These are phyloP conservation scores for Byasa hedistus DNA, from an alignment of 2,888 invertebrate species.

Conservation along the genomic window DNA sequence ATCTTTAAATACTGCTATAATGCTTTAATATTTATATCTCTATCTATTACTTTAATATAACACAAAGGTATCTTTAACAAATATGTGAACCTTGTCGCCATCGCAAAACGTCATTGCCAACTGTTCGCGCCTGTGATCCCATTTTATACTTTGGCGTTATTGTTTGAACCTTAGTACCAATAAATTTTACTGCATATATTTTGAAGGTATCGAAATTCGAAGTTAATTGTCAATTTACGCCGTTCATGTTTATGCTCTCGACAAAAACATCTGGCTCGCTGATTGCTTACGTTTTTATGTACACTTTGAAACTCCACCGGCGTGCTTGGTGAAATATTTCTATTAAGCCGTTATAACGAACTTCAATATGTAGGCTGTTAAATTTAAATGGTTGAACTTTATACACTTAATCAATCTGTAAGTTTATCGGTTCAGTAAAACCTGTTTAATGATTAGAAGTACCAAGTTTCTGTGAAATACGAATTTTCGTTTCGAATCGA, in stretches of 20 bases:
- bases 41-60: no score
- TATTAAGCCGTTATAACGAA: constrained; percentile 44
- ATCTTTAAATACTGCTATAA: no score
- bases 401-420: neutral
- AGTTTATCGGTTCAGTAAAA: constrained; percentile 12
- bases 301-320: constrained; percentile 61
- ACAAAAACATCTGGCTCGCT: constrained; percentile 69
- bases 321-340: constrained; percentile 47
- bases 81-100: constrained; percentile 20
- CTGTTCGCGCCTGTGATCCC: constrained; percentile 32
- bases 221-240: constrained; percentile 73
- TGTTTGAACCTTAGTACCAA: constrained; percentile 46
- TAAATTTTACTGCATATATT: constrained; percentile 66
- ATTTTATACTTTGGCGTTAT: constrained; percentile 42
- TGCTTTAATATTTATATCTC: no score
- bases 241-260: constrained; percentile 66
- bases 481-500: constrained; percentile 35
- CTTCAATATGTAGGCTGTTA: constrained; percentile 3
- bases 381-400: constrained; percentile 10
- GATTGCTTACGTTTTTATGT: constrained; percentile 75
- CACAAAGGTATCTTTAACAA: constrained; percentile 4
- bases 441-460: constrained; percentile 30
- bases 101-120: constrained; percentile 25
- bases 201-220: constrained; percentile 69
- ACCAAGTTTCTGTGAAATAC: constrained; percentile 32